A percentile compares a stretch with the other conserved stretches of the same genome.
Conservation (phyloP, 2,797 vertebrate species). For the Valencia hispanica region DNA sequence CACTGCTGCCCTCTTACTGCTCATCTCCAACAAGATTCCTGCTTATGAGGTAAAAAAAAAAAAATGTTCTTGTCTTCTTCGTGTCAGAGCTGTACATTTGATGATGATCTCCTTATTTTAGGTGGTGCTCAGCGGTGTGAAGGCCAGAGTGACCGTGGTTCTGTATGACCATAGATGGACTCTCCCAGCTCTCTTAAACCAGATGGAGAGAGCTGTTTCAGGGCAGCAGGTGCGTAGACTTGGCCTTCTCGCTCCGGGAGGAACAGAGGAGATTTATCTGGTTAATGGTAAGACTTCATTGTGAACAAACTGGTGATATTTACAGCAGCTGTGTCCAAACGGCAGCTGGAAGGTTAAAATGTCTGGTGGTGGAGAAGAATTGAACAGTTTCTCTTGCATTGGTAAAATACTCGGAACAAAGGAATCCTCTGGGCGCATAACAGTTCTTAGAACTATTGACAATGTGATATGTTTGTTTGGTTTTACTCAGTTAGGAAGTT, state of each 20-base stretch:
- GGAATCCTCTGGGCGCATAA: background rate
- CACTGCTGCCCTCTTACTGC: slow-evolving; percentile 65
- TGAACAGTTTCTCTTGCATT: background rate
- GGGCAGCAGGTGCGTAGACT: slow-evolving; percentile 79
- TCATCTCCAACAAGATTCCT: slow-evolving; percentile 85
- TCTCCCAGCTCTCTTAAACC: slow-evolving; percentile 78
- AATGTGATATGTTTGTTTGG: background rate
- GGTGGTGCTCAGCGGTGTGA: slow-evolving; percentile 83
- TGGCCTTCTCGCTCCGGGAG: slow-evolving; percentile 84
- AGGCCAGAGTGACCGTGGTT: slow-evolving; percentile 70
- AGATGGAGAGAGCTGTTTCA: slow-evolving; percentile 72
- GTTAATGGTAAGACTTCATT: slow-evolving; percentile 77
- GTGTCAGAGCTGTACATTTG: background rate
- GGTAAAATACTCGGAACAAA: background rate
- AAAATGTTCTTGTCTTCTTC: background rate
- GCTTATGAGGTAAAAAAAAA: slow-evolving; percentile 84
- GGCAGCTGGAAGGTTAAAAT: background rate
- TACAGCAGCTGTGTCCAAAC: background rate
- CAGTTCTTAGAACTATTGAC: too few relatives aligned
- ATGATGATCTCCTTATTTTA: slow-evolving; percentile 45
- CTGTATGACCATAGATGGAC: slow-evolving; percentile 85
- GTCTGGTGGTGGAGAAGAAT: background rate
- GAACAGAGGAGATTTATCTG: slow-evolving; percentile 81
- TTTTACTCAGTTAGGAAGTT: background rate
- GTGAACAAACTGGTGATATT: background rate